Conservation (phyloP, 2,888 invertebrate genomes). For the Thereva nobilitata region DNA sequence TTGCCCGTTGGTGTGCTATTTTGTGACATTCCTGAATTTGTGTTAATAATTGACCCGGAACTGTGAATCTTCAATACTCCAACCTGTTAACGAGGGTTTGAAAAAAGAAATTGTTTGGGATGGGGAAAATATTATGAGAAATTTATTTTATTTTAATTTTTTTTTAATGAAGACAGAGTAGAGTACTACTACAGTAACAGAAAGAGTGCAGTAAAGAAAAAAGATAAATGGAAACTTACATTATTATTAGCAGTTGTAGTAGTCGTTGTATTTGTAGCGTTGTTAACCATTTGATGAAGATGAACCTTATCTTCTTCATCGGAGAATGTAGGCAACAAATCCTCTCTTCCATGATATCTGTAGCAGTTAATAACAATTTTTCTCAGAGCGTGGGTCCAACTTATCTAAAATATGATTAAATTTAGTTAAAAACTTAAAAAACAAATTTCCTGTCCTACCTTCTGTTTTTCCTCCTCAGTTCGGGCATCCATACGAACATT, state of each 20-base stretch:
- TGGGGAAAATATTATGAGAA: slow-evolving; percentile 19
- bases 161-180: neutral
- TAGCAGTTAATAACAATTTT: slow-evolving; percentile 98
- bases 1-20: slow-evolving; percentile 56
- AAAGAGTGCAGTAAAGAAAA: neutral
- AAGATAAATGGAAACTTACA: slow-evolving; percentile 36
- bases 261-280: slow-evolving; percentile 42
- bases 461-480: slow-evolving; percentile 94
- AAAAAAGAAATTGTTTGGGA: slow-evolving; percentile 22
- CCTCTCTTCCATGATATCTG: slow-evolving; percentile 95
- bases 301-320: slow-evolving; percentile 85
- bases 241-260: slow-evolving; percentile 44
- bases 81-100: slow-evolving; percentile 48
- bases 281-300: slow-evolving; percentile 64
- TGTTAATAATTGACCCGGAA: slow-evolving; percentile 50
- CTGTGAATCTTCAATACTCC: slow-evolving; percentile 58
- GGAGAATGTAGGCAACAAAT: slow-evolving; percentile 90
- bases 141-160: slow-evolving; percentile 1
- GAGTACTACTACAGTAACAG: neutral
- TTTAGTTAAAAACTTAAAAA: neutral
- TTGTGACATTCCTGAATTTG: slow-evolving; percentile 49
- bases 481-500: slow-evolving; percentile 97
- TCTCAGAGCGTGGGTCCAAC: slow-evolving; percentile 95
- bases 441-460: slow-evolving; percentile 65
- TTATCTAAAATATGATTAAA: slow-evolving; percentile 68